Percentiles rank a stretch among this genome's conserved stretches.
These are phyloP conservation scores for Babyrousa celebensis DNA, from an alignment of 2,797 vertebrate genomes.

Conservation along the genomic window DNA sequence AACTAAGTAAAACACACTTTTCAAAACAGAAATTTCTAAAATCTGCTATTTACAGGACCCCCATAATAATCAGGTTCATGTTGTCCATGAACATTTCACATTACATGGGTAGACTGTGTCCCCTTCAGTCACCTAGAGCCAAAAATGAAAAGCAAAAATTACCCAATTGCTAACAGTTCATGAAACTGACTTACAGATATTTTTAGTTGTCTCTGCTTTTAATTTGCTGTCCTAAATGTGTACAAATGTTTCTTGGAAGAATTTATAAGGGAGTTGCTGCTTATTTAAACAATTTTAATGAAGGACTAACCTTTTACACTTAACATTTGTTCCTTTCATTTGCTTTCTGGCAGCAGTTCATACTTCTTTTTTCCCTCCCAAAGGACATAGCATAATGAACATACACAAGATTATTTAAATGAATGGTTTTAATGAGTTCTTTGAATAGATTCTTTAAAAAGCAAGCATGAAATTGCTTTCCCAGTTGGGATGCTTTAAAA, in stretches of 20 bases:
- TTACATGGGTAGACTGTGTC: rapidly evolving
- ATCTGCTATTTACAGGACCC: background rate
- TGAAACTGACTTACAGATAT: slow-evolving; percentile 46
- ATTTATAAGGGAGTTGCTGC: slow-evolving; percentile 77
- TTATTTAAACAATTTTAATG: slow-evolving; percentile 89
- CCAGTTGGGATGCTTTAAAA: slow-evolving; percentile 86
- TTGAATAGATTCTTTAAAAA: slow-evolving; percentile 90
- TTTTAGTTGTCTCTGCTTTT: background rate
- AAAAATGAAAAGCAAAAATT: slow-evolving; percentile 61
- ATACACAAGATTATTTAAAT: slow-evolving; percentile 91
- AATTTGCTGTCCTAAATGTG: slow-evolving; percentile 80
- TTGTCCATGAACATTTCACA: background rate
- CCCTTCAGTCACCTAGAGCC: background rate
- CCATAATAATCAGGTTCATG: background rate
- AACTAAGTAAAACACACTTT: slow-evolving; percentile 63
- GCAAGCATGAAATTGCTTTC: slow-evolving; percentile 90
- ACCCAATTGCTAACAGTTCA: slow-evolving; percentile 31
- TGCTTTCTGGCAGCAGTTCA: slow-evolving; percentile 88
- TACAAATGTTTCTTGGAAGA: slow-evolving; percentile 78
- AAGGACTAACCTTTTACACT: slow-evolving; percentile 89
- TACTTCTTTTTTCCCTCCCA: slow-evolving; percentile 82
- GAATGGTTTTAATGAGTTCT: slow-evolving; percentile 90
- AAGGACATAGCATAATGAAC: slow-evolving; percentile 89
- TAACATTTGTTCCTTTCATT: slow-evolving; percentile 90
- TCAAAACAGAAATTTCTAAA: background rate